Evolutionary conservation across 2,113 vertebrate species (phyloP).

Genomic region (Psilopogon haemacephalus): DNA sequence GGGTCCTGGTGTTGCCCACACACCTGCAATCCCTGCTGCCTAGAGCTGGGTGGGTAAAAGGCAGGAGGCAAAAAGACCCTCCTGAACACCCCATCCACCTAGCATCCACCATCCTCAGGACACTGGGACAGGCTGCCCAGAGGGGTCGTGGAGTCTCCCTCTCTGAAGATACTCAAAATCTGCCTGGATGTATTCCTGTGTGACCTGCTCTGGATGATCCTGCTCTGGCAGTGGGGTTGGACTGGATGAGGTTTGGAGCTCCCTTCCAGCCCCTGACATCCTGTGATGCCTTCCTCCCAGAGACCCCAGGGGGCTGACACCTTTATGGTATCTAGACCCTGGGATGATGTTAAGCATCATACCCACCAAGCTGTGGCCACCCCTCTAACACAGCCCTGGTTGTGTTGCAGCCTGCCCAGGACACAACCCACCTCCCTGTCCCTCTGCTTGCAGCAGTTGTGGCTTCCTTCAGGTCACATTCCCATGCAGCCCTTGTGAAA

Average conservation of each 20-base stretch:
- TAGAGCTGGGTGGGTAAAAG: background rate
- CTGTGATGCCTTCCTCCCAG: rapidly evolving
- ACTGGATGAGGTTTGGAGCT: no score
- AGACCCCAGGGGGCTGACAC: background rate
- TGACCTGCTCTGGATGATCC: no score
- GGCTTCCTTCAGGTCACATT: background rate
- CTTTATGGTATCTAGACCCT: rapidly evolving
- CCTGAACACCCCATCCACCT: background rate
- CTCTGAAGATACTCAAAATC: no score
- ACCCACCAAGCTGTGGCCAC: background rate
- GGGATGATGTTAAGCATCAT: rapidly evolving
- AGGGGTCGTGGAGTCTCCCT: no score
- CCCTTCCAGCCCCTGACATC: no score
- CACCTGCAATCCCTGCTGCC: background rate
- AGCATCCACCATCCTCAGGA: background rate
- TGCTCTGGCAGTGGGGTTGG: no score
- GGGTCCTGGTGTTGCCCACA: rapidly evolving
- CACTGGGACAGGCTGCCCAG: no score
- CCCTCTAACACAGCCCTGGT: background rate
- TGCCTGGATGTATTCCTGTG: no score
- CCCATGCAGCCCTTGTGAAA: background rate
- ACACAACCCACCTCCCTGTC: background rate
- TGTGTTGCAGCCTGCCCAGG: background rate
- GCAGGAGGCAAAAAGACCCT: background rate
- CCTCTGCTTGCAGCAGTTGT: background rate